Base-by-base conservation (phyloP, 2,888 invertebrate genomes). In the Amphipoea oculea region DNA sequence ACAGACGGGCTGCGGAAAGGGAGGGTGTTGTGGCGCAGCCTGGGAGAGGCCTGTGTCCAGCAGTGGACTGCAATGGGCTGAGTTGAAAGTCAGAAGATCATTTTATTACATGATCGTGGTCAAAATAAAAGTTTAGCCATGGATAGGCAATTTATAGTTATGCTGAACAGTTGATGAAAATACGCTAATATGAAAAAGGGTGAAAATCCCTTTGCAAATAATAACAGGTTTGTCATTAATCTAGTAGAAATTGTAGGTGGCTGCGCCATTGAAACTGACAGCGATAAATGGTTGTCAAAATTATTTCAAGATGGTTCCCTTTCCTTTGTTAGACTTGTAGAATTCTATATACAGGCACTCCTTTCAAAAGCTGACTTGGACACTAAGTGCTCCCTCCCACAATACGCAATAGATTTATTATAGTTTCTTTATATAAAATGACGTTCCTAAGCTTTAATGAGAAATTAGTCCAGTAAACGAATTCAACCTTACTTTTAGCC, bases 261-360 rank as follows among this genome's bases (percentile, higher is more conserved):
- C 72, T 14, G 67, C 23, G 36, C 67, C 69, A 73, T 81, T 78
- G 67, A 75, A 75, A 60, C 54, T 81, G 76, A 86, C 85, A 80
- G 62, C 78, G 76, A 86, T 76, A 88, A 88, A 86, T 86, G 62
- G 71, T 70, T 85, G 76, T 80, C 75, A 80, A 70, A 86, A 87
- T 54, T 74, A 76, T 65, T 65, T 70, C 51, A 51, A 84, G 68
- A 73, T 54, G 23, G 66, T 73, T 72, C 17, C 51, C 29, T 23
- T 11, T 82, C 63, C 40, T 75, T 79, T 79, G 73, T 77, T 63
- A 17, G 36, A 65, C 51, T 79, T 68, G 70, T 66, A 72, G 66
- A 79, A 60, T 75, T 71, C 72, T 73, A 45, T 62, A 69, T 17
- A 48, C 23, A 51, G 73, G 69, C 51, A 75, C 54, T 77, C 12